These are phyloP conservation scores for Dicerorhinus sumatrensis DNA, from an alignment of 2,113 vertebrate genomes.

Conservation along the genomic window DNA sequence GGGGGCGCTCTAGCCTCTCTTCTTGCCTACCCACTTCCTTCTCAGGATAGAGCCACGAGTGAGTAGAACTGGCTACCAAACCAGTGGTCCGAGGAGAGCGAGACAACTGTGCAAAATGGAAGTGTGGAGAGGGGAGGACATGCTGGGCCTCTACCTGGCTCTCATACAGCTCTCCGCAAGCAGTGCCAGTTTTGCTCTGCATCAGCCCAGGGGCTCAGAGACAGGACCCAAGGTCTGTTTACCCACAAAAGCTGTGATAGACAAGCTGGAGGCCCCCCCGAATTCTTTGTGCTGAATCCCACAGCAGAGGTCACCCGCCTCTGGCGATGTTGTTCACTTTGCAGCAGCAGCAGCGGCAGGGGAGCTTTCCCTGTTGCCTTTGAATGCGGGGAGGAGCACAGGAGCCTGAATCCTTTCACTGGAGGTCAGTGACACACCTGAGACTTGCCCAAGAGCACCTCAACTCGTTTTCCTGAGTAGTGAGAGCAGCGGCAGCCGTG, in stretches of 20 bases:
- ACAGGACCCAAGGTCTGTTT: background rate
- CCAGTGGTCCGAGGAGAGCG: background rate
- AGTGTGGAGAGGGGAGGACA: too few species aligned
- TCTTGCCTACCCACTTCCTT: background rate
- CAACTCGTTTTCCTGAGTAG: background rate
- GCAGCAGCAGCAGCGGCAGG: background rate
- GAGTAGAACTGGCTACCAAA: background rate
- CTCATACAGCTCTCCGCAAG: background rate
- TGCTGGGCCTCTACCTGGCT: background rate
- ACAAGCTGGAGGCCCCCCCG: background rate
- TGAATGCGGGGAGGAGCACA: background rate
- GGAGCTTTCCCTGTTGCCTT: background rate
- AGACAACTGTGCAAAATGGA: background rate
- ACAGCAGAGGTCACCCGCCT: background rate
- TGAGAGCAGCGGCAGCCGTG: background rate
- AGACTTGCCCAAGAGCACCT: background rate
- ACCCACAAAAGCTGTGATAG: background rate
- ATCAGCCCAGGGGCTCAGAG: background rate
- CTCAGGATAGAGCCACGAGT: background rate
- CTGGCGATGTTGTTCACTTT: background rate
- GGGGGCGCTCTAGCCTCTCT: background rate
- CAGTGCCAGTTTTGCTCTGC: background rate
- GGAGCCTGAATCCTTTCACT: background rate
- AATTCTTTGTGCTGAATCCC: background rate
- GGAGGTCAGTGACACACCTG: background rate